Evolutionary conservation across 2,113 vertebrate species (phyloP).

Genomic region (Hystrix cristata): DNA sequence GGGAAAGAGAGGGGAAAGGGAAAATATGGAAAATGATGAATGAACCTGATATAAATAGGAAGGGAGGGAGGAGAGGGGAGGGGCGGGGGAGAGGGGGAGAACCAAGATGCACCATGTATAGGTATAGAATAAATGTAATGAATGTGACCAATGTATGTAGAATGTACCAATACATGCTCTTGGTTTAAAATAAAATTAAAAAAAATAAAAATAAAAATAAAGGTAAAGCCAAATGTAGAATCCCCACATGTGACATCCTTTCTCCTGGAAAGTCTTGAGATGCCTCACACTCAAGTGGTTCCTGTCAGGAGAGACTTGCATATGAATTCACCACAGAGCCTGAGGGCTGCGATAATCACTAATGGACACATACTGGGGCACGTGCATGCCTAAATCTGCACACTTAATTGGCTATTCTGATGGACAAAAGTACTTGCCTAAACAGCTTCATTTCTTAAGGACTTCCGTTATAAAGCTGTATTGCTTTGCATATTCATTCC

Average conservation of each 20-base stretch:
- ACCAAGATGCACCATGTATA: no score
- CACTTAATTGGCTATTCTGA: background rate
- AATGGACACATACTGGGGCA: background rate
- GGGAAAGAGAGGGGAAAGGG: no score
- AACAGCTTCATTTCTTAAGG: slow-evolving; percentile 10
- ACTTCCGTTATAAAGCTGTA: slow-evolving; percentile 18
- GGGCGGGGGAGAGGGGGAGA: no score
- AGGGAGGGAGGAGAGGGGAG: no score
- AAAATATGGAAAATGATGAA: no score
- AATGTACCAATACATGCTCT: no score
- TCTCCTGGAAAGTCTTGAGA: slow-evolving; percentile 17
- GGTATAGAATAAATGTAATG: no score
- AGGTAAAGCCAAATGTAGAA: background rate
- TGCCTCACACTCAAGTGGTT: background rate
- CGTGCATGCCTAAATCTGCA: background rate
- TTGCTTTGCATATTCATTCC: slow-evolving; percentile 25
- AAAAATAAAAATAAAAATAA: no score
- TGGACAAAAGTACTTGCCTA: slow-evolving; percentile 2
- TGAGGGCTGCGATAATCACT: background rate
- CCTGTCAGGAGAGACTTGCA: background rate
- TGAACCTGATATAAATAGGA: no score
- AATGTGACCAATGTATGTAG: no score
- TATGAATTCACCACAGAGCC: background rate
- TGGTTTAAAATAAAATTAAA: no score
- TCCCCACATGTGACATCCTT: background rate